phyloP scores from a whole-genome alignment of 2,113 vertebrate species.

The Tupaia tana region DNA sequence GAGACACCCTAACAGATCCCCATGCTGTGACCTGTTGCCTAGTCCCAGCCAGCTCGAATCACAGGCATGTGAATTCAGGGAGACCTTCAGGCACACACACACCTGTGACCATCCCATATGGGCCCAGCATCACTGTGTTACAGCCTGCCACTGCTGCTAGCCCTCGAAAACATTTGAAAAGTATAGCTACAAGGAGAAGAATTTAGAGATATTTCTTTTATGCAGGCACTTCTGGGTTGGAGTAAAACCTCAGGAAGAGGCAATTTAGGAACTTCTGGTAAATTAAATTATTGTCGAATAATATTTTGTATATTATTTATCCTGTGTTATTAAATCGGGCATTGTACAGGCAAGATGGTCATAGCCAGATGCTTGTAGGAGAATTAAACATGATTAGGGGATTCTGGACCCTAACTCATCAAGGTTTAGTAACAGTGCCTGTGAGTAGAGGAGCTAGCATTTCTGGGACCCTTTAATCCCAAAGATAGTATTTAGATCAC shows the following conservation, averaged over 20 bases:
- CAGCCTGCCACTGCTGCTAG: too few species aligned
- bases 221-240: slow-evolving; percentile 18
- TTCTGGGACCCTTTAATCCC: background rate
- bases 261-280: background rate
- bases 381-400: background rate
- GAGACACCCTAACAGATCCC: too few species aligned
- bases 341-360: background rate
- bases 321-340: background rate
- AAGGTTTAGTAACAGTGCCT: background rate
- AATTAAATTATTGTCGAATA: slow-evolving; percentile 14
- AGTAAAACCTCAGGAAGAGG: slow-evolving; percentile 21
- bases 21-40: too few species aligned
- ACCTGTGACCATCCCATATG: too few species aligned
- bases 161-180: background rate
- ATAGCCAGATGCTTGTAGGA: background rate
- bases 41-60: too few species aligned
- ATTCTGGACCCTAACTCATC: background rate
- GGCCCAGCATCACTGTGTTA: too few species aligned
- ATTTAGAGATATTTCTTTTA: slow-evolving; percentile 33
- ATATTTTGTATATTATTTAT: slow-evolving; percentile 36
- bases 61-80: too few species aligned
- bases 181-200: background rate
- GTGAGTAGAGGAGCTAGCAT: background rate
- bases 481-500: background rate
- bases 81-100: too few species aligned